These are phyloP conservation scores for Caenorhabditis imperialis DNA, from an alignment of 2,888 invertebrate species.

Conservation along the genomic window DNA sequence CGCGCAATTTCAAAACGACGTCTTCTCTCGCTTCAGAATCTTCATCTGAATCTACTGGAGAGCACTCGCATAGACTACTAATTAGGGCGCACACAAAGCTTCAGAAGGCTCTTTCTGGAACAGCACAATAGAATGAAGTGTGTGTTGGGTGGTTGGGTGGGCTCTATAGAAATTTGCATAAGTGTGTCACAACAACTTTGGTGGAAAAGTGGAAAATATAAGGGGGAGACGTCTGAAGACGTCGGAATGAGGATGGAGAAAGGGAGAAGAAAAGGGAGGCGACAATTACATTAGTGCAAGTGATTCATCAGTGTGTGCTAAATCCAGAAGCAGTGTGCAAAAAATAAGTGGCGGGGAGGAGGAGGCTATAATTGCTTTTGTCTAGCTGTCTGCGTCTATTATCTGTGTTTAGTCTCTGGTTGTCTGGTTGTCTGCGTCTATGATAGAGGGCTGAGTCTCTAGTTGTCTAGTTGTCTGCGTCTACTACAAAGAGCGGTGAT, in stretches of 20 bases:
- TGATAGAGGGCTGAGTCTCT: no score
- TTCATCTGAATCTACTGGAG: no score
- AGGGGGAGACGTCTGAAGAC: slow-evolving; percentile 8
- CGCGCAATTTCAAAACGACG: slow-evolving; percentile 16
- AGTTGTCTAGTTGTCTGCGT: no score
- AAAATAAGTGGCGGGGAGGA: no score
- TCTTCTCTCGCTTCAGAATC: slow-evolving; percentile 4
- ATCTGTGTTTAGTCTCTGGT: no score
- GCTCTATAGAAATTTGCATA: slow-evolving; percentile 28
- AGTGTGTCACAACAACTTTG: slow-evolving; percentile 6
- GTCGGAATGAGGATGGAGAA: not conserved
- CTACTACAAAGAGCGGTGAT: no score
- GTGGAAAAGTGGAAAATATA: slow-evolving; percentile 2
- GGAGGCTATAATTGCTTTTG: no score
- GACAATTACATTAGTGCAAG: slow-evolving; percentile 54
- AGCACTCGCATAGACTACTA: slow-evolving; percentile 50
- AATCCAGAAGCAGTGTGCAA: no score
- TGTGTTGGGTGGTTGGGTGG: slow-evolving; percentile 12
- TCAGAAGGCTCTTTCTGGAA: slow-evolving; percentile 16
- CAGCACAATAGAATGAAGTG: slow-evolving; percentile 24
- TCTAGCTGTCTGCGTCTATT: no score
- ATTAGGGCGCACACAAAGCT: no score
- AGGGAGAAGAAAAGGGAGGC: slow-evolving; percentile 1
- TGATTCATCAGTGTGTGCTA: no score
- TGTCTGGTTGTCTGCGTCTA: no score